Percentiles rank a stretch among this genome's conserved stretches.
Evolutionary conservation across 2,797 vertebrate species (phyloP).

Genomic region (Phoeniculus purpureus): DNA sequence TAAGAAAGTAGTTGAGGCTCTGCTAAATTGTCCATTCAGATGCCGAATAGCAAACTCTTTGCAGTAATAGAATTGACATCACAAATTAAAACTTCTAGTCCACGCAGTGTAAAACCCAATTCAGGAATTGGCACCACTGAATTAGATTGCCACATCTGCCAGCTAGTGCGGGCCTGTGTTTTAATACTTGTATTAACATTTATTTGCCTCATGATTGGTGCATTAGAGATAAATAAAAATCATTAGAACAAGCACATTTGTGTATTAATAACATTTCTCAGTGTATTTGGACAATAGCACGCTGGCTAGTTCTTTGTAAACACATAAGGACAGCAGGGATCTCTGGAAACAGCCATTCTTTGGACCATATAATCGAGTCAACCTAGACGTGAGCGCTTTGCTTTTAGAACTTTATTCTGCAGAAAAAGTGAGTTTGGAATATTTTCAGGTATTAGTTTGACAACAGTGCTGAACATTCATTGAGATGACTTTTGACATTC

Average conservation of each 20-base stretch:
- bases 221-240: conserved; percentile 4
- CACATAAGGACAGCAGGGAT: neutral
- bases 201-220: neutral
- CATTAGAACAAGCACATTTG: neutral
- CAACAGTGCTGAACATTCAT: neutral
- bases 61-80: neutral
- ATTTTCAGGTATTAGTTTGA: neutral
- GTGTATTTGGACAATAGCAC: neutral
- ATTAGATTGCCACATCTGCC: neutral
- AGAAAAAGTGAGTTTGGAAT: neutral
- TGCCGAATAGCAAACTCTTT: neutral
- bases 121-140: neutral
- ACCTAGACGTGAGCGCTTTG: neutral
- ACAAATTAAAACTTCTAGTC: neutral
- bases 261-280: neutral
- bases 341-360: neutral
- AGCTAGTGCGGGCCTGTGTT: neutral
- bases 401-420: neutral
- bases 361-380: neutral
- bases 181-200: neutral
- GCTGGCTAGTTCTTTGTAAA: neutral
- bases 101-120: neutral
- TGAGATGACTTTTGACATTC: neutral
- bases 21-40: neutral
- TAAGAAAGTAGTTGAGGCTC: neutral